Evolutionary conservation across 2,797 vertebrate species (phyloP).

Genomic region (Lycodopsis pacificus): DNA sequence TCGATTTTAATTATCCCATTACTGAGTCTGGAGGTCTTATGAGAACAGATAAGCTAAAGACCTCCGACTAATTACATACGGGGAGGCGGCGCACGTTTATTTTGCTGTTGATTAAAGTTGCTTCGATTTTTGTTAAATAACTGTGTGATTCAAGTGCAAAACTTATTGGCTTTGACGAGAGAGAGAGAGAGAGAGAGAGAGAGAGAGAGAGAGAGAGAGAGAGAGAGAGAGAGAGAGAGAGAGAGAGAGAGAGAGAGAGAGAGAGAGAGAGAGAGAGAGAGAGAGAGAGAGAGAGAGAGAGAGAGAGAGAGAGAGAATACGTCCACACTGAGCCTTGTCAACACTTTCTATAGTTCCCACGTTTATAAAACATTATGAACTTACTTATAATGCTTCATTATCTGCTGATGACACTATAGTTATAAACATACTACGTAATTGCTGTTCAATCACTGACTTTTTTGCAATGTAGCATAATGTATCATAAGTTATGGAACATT

Average conservation of each 20-base stretch:
- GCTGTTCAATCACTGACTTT: neutral
- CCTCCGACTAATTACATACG: slow-evolving; percentile 73
- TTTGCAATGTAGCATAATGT: neutral
- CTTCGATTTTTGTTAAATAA: slow-evolving; percentile 82
- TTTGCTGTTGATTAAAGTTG: slow-evolving; percentile 77
- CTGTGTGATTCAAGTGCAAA: slow-evolving; percentile 74
- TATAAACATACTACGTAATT: neutral
- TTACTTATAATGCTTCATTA: neutral
- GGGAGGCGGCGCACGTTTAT: slow-evolving; percentile 67
- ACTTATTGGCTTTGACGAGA: slow-evolving; percentile 62
- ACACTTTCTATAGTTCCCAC: neutral
- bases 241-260: neutral
- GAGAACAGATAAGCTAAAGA: slow-evolving; percentile 80
- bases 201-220: neutral
- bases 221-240: neutral
- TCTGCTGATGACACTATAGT: neutral
- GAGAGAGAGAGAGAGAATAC: neutral
- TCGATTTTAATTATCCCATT: slow-evolving; percentile 81
- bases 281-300: neutral
- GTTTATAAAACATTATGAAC: neutral
- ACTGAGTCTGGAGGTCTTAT: slow-evolving; percentile 71
- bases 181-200: neutral
- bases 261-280: neutral
- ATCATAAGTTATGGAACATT: neutral
- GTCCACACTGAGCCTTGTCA: slow-evolving; percentile 1